Evolutionary conservation across 2,113 vertebrate genomes (phyloP), one percentile per base, ranked within the genome.

Genomic region (Mus spicilegus): DNA sequence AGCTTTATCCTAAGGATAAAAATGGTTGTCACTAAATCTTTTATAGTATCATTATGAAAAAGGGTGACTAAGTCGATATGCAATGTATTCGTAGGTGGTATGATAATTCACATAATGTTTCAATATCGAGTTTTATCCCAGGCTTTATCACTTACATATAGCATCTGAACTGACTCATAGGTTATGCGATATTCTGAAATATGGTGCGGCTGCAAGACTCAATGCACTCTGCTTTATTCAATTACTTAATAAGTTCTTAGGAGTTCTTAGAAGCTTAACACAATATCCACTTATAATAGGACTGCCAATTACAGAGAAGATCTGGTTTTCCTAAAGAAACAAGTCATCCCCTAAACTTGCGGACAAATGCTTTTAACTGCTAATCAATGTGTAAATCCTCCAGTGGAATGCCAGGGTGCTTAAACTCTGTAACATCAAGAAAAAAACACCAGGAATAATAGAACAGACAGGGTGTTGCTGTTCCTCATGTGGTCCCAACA

Each of bases 201-300:
- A 95, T 36, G 94, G 81, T 86, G 13, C 67, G 95, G 93, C 87
- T 92, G 26, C 36, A 92, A 93, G 56, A 94, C 87, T 73, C 96
- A 90, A 97, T 93, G 75, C 49, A 89, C 72, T 97, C 88, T 95
- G 46, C 11, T 96, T 98, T 96, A 97, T 94, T 92, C 39, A 77
- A 95, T 96, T 97, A 95, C 95, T 98, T 97, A 94, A 70, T 88
- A 97, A 87, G 36, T 97, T 98, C 96, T 98, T 95, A 97, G 94
- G 76, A 95, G 95, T 97, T 97, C 85, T 98, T 94, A 91, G 95
- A 97, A 96, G 36, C 89, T 98, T 95, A 96, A 81, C 5, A 93
- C 89, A 97, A 96, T 96, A 98, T 95, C 67, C 92, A 97, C 56
- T 96, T 97, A 81, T 1, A 98, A 93, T 42, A 95, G 96, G 65